Conservation (phyloP, 2,113 vertebrate species). For the Diadophis punctatus region DNA sequence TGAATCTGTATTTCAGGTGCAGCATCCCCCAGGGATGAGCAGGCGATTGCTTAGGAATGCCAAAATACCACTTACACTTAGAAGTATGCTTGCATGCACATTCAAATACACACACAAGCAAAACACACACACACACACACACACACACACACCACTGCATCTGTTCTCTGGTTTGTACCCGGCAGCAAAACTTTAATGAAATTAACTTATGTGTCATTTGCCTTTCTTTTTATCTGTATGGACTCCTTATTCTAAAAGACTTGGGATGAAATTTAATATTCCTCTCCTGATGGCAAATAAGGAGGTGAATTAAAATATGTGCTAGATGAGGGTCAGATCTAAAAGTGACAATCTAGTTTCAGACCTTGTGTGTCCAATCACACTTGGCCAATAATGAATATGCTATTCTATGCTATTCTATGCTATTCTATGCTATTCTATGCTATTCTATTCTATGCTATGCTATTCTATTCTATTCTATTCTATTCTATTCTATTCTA, state of each 20-base stretch:
- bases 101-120: not conserved
- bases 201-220: constrained; percentile 18
- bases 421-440: too few species aligned
- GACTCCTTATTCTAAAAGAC: not conserved
- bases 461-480: too few species aligned
- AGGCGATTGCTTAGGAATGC: not conserved
- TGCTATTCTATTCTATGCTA: too few species aligned
- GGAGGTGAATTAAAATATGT: constrained; percentile 24
- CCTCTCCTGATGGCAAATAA: not conserved
- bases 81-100: not conserved
- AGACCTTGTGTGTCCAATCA: not conserved
- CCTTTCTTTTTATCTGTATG: constrained; percentile 17
- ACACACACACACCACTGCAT: rapidly evolving
- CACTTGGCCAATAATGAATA: not conserved
- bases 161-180: not conserved
- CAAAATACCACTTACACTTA: constrained; percentile 29
- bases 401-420: not conserved
- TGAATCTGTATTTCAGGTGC: constrained; percentile 34
- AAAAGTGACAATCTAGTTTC: not conserved
- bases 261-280: not conserved
- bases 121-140: too few species aligned
- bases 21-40: constrained; percentile 3
- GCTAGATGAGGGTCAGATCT: not conserved
- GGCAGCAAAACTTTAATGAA: constrained; percentile 23
- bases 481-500: too few species aligned